Base-by-base conservation (phyloP, 64 coral and sea anemone species). In the Acropora tenuis region DNA sequence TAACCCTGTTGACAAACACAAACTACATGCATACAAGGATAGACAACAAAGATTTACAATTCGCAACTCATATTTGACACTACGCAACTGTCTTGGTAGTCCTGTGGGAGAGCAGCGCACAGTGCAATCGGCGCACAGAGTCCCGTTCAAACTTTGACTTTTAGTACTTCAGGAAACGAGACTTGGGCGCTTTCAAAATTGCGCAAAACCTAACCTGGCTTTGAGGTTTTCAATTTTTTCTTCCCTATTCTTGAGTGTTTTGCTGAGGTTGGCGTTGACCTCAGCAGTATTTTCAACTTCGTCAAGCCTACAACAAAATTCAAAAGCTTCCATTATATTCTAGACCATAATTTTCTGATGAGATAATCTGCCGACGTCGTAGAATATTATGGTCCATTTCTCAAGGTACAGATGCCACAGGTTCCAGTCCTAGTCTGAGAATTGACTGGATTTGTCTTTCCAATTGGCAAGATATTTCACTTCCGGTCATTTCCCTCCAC, bases 201-300 rank as follows among this genome's bases (percentile, higher is more conserved):
- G 40, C 15, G 74, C 2, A 46, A 76, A 20, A 43, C 20, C 45
- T 73, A 52, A 94, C 95, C 92, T 97, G 79, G 49, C 82, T 10
- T 92, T 92, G 20, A 94, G 78, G 60, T 50, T 89, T 74, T 90
- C 90, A 15, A 97, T 97, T 50, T 97, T 97, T 77, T 97, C 92
- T 11, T 97, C 95, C 40, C 89, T 92, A 69, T 94, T 88, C 60
- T 94, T 97, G 30, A 97, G 60, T 48, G 82, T 81, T 43, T 94
- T 77, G 47, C 83, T 97, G 2, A 97, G 88, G 72, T 93, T 94
- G 2, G 59, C 74, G 78, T 97, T 97, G 78, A 97, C 88, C 8
- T 94, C 91, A 20, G 93, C 95, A 13, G 95, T 92, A 85, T 94
- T 89, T 40, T 94, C 92, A 40, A 97, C 95, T 68, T 97, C 95